Percentiles rank a stretch among this genome's conserved stretches.
These are phyloP conservation scores for Andrena marginata DNA, from an alignment of 2,888 invertebrate species.

Conservation along the genomic window DNA sequence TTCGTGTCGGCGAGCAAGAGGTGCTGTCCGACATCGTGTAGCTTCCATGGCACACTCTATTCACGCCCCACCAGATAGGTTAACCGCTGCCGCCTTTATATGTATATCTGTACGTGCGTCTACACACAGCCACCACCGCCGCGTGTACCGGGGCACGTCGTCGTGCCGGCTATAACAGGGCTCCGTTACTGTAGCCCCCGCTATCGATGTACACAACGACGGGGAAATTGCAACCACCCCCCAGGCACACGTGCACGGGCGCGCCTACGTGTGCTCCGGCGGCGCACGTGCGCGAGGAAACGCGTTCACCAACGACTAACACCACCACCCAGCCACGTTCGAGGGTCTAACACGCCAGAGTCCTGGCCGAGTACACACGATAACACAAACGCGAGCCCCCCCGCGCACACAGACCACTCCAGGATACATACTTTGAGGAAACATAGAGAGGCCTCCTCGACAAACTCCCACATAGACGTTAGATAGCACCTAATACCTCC, in stretches of 20 bases:
- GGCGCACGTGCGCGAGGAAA: conserved; percentile 36
- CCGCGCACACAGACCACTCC: not conserved
- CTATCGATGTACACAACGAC: conserved; percentile 69
- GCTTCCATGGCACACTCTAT: conserved; percentile 77
- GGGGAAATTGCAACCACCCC: conserved; percentile 73
- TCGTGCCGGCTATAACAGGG: conserved; percentile 37
- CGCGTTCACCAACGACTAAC: conserved; percentile 28
- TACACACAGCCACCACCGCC: not conserved
- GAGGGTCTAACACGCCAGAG: conserved; percentile 24
- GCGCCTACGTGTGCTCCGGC: not conserved
- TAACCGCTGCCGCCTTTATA: conserved; percentile 72
- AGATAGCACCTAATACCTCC: conserved; percentile 66
- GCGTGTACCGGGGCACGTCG: not conserved
- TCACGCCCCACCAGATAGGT: conserved; percentile 79
- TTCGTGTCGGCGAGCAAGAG: conserved; percentile 64
- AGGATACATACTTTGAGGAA: conserved; percentile 61
- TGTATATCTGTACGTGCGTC: conserved; percentile 20
- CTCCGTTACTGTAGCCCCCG: conserved; percentile 47
- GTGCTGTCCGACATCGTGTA: conserved; percentile 77
- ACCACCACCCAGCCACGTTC: not conserved
- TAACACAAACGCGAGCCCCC: conserved; percentile 10
- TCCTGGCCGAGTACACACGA: conserved; percentile 31
- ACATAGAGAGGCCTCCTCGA: conserved; percentile 55
- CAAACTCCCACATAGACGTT: conserved; percentile 55
- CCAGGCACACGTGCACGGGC: conserved; percentile 19